These are phyloP conservation scores for Acanthurus leucopareius DNA, from an alignment of 2,797 vertebrate species.

Conservation along the genomic window DNA sequence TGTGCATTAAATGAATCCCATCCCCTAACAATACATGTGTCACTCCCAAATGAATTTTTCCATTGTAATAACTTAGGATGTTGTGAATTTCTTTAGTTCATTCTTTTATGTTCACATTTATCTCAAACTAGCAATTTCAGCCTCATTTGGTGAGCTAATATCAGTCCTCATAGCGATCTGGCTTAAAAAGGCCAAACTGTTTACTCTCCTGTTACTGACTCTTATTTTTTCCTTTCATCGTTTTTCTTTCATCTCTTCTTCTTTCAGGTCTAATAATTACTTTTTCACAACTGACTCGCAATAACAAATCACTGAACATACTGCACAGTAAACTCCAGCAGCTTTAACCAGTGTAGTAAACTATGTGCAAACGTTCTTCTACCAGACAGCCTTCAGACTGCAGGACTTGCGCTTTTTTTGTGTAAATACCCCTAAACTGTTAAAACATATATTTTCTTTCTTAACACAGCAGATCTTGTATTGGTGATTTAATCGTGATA, in stretches of 20 bases:
- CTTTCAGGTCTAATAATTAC: slow-evolving; percentile 42
- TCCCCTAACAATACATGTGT: slow-evolving; percentile 2
- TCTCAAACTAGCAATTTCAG: slow-evolving; percentile 41
- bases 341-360: background rate
- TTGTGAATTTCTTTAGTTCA: slow-evolving; percentile 20
- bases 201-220: slow-evolving; percentile 35
- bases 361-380: background rate
- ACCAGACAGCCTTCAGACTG: background rate
- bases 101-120: slow-evolving; percentile 32
- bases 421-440: background rate
- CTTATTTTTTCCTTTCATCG: slow-evolving; percentile 40
- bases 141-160: slow-evolving; percentile 36
- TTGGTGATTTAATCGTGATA: background rate
- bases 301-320: slow-evolving; percentile 29
- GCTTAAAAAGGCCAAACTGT: slow-evolving; percentile 48
- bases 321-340: slow-evolving; percentile 1
- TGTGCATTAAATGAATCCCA: background rate
- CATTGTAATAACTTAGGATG: background rate
- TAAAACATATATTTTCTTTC: background rate
- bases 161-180: slow-evolving; percentile 30
- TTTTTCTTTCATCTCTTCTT: slow-evolving; percentile 43
- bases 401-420: background rate
- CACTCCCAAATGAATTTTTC: background rate
- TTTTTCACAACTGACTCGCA: slow-evolving; percentile 25
- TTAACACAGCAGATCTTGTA: background rate